A percentile compares a stretch with the other conserved stretches of the same genome.
Evolutionary conservation across 2,888 invertebrate species (phyloP).

Genomic region (Oscheius myriophilus): DNA sequence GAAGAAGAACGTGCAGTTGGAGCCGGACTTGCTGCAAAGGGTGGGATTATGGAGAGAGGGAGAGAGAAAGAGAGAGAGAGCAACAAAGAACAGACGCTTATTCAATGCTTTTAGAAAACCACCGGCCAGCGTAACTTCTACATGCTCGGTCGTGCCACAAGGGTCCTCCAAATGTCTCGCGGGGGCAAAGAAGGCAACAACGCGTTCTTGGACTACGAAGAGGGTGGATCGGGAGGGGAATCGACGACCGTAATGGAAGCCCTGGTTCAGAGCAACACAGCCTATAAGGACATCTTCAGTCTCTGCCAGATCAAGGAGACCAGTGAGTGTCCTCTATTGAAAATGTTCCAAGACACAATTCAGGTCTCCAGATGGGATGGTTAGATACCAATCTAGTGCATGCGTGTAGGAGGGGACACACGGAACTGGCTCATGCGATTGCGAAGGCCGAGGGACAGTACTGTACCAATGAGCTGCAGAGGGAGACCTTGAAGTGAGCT

Average conservation of each 20-base stretch:
- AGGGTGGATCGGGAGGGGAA: not conserved
- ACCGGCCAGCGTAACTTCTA: conserved; percentile 70
- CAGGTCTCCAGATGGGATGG: conserved; percentile 28
- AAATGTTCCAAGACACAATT: not conserved
- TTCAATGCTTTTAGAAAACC: conserved; percentile 35
- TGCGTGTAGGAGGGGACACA: conserved; percentile 38
- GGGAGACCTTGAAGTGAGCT: conserved; percentile 59
- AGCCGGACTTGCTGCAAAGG: conserved; percentile 50
- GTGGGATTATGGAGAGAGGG: conserved; percentile 24
- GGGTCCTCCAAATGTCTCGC: conserved; percentile 71
- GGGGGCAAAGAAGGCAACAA: conserved; percentile 74
- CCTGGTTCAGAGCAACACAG: conserved; percentile 28
- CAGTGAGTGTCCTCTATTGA: not conserved
- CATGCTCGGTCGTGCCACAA: conserved; percentile 71
- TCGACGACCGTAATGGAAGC: conserved; percentile 2
- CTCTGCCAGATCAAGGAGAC: conserved; percentile 27
- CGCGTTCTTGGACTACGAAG: conserved; percentile 71
- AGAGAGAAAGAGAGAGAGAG: not conserved
- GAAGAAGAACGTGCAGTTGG: conserved; percentile 23
- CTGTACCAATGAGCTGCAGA: conserved; percentile 72
- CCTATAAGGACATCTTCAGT: conserved; percentile 35
- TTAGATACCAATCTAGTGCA: conserved; percentile 34
- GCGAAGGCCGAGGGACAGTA: conserved; percentile 38
- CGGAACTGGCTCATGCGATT: conserved; percentile 39
- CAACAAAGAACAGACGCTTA: not conserved